Conservation (phyloP, 2,888 invertebrate species). For the Pammene fasciana region DNA sequence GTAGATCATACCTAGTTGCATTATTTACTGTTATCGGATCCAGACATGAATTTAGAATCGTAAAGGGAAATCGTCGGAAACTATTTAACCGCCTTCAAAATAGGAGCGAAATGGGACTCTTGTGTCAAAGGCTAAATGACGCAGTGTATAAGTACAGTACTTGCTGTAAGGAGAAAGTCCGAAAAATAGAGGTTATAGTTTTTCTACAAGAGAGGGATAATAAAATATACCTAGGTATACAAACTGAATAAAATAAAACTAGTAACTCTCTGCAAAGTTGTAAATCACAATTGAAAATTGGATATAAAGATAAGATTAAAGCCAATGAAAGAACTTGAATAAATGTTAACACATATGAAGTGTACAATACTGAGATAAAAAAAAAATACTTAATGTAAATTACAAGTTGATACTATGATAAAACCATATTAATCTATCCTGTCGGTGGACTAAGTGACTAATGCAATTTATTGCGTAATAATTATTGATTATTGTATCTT, state of each 20-base stretch:
- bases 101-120: background rate
- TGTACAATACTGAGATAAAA: background rate
- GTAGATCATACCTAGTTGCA: too few species aligned
- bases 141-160: background rate
- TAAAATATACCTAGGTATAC: background rate
- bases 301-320: slow-evolving; percentile 25
- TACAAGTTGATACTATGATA: too few species aligned
- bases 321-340: slow-evolving; percentile 7
- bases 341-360: background rate
- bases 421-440: too few species aligned
- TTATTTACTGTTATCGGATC: background rate
- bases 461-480: slow-evolving; percentile 1
- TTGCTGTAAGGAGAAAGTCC: background rate
- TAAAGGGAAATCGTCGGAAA: background rate
- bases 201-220: background rate
- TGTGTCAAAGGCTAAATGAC: background rate
- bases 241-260: background rate
- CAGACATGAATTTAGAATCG: background rate
- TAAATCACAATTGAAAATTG: background rate
- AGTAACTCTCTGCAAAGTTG: background rate
- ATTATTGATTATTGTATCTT: background rate
- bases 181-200: background rate
- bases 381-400: too few species aligned
- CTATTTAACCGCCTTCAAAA: background rate
- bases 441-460: too few species aligned